phyloP scores from a whole-genome alignment of 2,888 invertebrate genomes.

The Synanthedon andrenaeformis region DNA sequence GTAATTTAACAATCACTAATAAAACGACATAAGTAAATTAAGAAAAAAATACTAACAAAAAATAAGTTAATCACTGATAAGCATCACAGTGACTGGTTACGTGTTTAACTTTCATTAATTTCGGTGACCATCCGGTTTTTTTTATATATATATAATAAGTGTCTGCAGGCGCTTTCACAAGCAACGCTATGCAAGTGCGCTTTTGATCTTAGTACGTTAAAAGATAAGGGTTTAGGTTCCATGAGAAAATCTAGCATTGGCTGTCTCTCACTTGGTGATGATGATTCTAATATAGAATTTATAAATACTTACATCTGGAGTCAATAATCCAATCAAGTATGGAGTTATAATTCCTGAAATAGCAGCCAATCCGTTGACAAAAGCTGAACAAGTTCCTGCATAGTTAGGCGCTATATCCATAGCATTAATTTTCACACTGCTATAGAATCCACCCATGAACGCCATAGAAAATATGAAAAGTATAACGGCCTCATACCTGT shows the following conservation, averaged over 20 bases:
- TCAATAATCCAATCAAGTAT: constrained; percentile 70
- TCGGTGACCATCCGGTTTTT: constrained; percentile 5
- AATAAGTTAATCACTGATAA: constrained; percentile 1
- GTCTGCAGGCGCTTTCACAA: no score
- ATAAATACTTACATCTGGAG: constrained; percentile 65
- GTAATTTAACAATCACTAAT: no score
- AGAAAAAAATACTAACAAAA: background rate
- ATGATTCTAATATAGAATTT: no score
- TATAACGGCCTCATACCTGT: constrained; percentile 54
- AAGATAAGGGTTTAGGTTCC: no score
- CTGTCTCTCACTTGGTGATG: no score
- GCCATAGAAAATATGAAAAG: constrained; percentile 73
- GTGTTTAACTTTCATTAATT: constrained; percentile 14
- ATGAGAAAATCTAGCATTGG: no score
- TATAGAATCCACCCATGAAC: constrained; percentile 78
- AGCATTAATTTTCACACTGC: constrained; percentile 75
- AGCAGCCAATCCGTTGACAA: constrained; percentile 74
- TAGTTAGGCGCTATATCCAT: constrained; percentile 75
- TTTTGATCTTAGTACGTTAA: no score
- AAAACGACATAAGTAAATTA: no score
- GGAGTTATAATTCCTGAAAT: constrained; percentile 73
- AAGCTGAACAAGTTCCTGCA: constrained; percentile 74
- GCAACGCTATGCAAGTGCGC: no score
- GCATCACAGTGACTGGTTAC: constrained; percentile 10
- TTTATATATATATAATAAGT: no score